Base-by-base conservation (phyloP, 1,140 invertebrate genomes). In the Eufriesea mexicana region DNA sequence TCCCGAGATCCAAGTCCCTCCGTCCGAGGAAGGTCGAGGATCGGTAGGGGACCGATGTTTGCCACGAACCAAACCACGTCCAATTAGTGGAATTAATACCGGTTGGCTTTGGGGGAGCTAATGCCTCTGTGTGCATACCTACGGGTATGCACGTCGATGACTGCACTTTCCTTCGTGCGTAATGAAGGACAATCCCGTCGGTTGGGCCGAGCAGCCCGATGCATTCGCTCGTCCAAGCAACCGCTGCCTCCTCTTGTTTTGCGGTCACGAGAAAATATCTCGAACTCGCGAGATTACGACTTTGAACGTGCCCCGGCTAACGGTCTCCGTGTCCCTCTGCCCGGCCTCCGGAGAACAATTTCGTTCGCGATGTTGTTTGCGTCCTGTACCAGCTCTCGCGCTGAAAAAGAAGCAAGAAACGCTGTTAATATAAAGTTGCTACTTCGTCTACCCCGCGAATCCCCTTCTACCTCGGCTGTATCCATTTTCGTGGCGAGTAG, bases 1-100 rank as follows among this genome's bases (percentile, higher is more conserved):
- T 91, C 88, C 87, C 75, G 77, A 85, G 87, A 91, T 91, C 90
- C 88, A 91, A 87, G 85, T 85, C 88, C 80, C 78, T 70, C 35
- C 75, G 75, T 79, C 66, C 79, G 81, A 82, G 84, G 86, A 88
- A 89, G 84, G 84, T 64, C 71, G 82, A 71, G 80, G 82, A 84
- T 84, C 85, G 78, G 87, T 77, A 84, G 86, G 89, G 89, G 85
- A 90, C 84, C 90, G 87, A 91, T 92, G 88, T 92, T 92, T 92
- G 92, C 91, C 89, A 78, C 91, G 88, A 91, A 91, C 88, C 86
- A 91, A 92, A 92, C 91, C 93, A 92, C 91, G 90, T 91, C 92
- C 92, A 93, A 93, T 93, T 93, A 93, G 92, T 92, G 92, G 91
- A 93, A 93, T 93, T 93, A 93, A 93, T 93, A 91, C 90, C 91